Percentiles rank a stretch among this genome's conserved stretches.
phyloP scores from a whole-genome alignment of 92 coral and sea anemone species.

The Phenganax subtilis region DNA sequence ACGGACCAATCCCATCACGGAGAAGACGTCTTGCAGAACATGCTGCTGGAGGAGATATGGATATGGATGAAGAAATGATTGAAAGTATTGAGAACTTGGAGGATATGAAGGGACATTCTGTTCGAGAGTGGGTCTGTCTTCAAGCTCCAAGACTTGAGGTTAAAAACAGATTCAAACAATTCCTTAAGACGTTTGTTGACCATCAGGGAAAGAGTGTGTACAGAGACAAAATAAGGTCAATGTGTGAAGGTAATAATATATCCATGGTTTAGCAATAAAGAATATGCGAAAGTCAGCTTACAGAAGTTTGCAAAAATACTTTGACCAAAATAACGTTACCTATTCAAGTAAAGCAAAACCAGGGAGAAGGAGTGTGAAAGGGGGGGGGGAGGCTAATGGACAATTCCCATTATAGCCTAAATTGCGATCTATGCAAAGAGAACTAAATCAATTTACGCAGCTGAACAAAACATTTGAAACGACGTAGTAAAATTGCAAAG shows the following conservation, averaged over 20 bases:
- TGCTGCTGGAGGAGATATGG: constrained; percentile 90
- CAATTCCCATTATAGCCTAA: no score
- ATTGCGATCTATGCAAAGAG: no score
- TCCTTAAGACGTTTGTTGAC: constrained; percentile 91
- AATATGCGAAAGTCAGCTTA: background rate
- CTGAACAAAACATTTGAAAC: no score
- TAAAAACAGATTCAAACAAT: constrained; percentile 94
- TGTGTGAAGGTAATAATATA: constrained; percentile 80
- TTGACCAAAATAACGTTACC: no score
- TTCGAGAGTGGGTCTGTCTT: constrained; percentile 98
- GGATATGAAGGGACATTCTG: constrained; percentile 98
- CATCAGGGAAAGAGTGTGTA: constrained; percentile 96
- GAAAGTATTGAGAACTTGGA: constrained; percentile 98
- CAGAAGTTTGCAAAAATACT: background rate
- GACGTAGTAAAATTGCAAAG: no score
- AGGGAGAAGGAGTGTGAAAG: no score
- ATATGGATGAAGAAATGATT: constrained; percentile 87
- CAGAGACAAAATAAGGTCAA: constrained; percentile 83
- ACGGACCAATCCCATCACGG: constrained; percentile 69
- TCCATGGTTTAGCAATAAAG: background rate
- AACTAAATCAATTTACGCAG: no score
- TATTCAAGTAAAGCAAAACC: no score
- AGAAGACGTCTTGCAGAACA: constrained; percentile 86
- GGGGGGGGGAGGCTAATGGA: no score
- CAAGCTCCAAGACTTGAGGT: constrained; percentile 94